Conservation (phyloP, 2,888 invertebrate genomes). For the Ypsolopha scabrella region DNA sequence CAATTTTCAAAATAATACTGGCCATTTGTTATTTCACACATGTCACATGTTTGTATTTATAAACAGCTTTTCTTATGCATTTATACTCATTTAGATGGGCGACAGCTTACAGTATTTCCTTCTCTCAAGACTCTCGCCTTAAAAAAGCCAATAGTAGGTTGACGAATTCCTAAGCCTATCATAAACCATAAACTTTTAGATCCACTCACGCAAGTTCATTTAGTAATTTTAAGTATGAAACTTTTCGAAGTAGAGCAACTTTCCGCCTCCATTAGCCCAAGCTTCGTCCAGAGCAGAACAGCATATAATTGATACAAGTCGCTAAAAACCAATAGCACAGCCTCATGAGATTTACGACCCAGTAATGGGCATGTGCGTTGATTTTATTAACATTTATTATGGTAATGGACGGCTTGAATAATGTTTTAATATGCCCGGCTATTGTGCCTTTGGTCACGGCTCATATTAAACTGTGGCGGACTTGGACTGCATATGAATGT, state of each 20-base stretch:
- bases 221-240: too few species aligned
- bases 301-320: constrained; percentile 50
- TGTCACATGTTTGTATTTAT: too few species aligned
- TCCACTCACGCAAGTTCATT: too few species aligned
- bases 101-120: too few species aligned
- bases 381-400: constrained; percentile 67
- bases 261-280: constrained; percentile 7
- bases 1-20: too few species aligned
- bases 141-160: too few species aligned
- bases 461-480: background rate
- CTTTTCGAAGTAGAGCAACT: constrained; percentile 20
- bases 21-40: too few species aligned
- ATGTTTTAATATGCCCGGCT: constrained; percentile 46
- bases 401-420: constrained; percentile 47
- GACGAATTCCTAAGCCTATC: too few species aligned
- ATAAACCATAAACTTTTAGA: too few species aligned
- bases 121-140: too few species aligned
- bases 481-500: background rate
- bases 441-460: constrained; percentile 1
- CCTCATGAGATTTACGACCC: constrained; percentile 46
- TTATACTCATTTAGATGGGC: too few species aligned
- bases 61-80: too few species aligned
- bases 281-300: constrained; percentile 2
- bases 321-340: constrained; percentile 59
- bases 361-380: constrained; percentile 55